Evolutionary conservation across 1,140 invertebrate genomes (phyloP).

Genomic region (Polypedilum pembai): DNA sequence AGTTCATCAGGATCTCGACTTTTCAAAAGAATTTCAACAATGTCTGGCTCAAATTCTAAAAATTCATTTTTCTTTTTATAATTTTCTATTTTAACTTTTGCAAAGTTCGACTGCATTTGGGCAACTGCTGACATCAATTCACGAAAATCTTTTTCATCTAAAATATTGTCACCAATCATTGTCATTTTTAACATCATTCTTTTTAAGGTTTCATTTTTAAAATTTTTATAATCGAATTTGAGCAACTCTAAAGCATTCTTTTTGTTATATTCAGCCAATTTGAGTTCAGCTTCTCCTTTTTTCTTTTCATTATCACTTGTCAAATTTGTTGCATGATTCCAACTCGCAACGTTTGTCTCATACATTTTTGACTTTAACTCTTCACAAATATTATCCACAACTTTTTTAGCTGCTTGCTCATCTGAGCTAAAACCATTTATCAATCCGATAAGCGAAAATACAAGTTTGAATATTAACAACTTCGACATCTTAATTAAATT

Average conservation of each 20-base stretch:
- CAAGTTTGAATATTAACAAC: too few species aligned
- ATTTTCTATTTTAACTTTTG: conserved; percentile 70
- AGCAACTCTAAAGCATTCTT: conserved; percentile 48
- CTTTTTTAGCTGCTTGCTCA: neutral
- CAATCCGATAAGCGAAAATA: too few species aligned
- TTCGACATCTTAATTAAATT: too few species aligned
- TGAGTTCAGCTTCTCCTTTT: conserved; percentile 44
- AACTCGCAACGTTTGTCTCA: conserved; percentile 45
- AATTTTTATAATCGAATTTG: conserved; percentile 56
- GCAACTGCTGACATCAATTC: conserved; percentile 56
- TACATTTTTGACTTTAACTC: neutral
- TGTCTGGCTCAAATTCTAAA: conserved; percentile 67
- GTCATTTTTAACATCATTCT: conserved; percentile 59
- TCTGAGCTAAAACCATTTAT: neutral
- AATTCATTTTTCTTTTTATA: conserved; percentile 58
- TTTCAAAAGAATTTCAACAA: conserved; percentile 57
- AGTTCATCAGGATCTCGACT: conserved; percentile 66
- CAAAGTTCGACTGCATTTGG: conserved; percentile 71
- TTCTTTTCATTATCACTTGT: conserved; percentile 59
- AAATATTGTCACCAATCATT: conserved; percentile 58
- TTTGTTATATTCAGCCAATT: conserved; percentile 41
- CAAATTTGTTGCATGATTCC: conserved; percentile 67
- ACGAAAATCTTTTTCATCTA: conserved; percentile 58
- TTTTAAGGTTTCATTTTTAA: conserved; percentile 51
- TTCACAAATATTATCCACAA: neutral